Evolutionary conservation across 2,113 vertebrate genomes (phyloP), one percentile per base, ranked within the genome.

Genomic region (Ctenomys sociabilis): DNA sequence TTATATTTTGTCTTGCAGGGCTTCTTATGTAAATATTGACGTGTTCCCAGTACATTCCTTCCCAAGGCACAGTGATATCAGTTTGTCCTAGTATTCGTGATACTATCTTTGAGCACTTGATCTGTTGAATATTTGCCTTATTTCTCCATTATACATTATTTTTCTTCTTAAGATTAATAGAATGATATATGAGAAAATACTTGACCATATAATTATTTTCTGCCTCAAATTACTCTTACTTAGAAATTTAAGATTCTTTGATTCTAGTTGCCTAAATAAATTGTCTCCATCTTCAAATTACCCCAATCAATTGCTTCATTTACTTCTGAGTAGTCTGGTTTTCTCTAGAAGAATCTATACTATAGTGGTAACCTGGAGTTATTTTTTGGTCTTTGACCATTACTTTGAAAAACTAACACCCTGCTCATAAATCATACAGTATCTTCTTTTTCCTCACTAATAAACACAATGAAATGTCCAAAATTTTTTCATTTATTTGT

Each of bases 211-310:
- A 63, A 85, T 85, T 77, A 83, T 72, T 68, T 72, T 68, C 16
- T 84, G 26, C 81, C 66, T 35, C 63, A 75, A 66, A 77, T 93
- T 89, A 72, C 45, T 96, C 88, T 90, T 21, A 81, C 16, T 14
- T 64, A 40, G 49, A 82, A 30, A 66, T 90, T 95, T 86, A 82
- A 28, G 49, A 75, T 85, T 64, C 37, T 86, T 68, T 75, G 57
- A 90, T 66, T 49, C 90, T 59, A 93, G 8, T 43, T 93, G 22
- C 28, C 37, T 73, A 57, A 85, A 28, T 95, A 26, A 43, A 57
- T n/a, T 90, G 35, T 90, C 66, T 52, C 8, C 32, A 92, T 49
- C 92, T 90, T 61, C 19, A 82, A 95, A 61, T 92, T 32, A 68
- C 12, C 35, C 85, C 12, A 89, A 49, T 78, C 81, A 92, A 78